Conservation (phyloP, 2,797 vertebrate species). For the Tinamus major region DNA sequence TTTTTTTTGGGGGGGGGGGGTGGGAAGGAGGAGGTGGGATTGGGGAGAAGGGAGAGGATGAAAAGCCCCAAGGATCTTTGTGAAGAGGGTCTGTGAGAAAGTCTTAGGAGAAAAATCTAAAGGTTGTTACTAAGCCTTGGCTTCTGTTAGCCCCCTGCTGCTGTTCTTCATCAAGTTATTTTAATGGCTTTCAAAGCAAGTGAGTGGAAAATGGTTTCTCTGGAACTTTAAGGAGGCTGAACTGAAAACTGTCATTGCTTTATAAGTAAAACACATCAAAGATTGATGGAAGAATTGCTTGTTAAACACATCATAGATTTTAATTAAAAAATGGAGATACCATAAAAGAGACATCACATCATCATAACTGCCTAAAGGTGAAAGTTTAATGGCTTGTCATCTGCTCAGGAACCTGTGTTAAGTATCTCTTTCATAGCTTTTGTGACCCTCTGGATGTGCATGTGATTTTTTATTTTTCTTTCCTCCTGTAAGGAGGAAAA, state of each 20-base stretch:
- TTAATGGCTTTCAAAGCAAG: slow-evolving; percentile 77
- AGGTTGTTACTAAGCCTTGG: slow-evolving; percentile 71
- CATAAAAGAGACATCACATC: slow-evolving; percentile 52
- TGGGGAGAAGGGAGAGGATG: slow-evolving; percentile 21
- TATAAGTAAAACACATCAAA: slow-evolving; percentile 65
- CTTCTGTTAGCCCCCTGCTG: slow-evolving; percentile 77
- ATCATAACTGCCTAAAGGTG: slow-evolving; percentile 45
- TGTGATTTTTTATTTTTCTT: neutral
- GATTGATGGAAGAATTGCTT: slow-evolving; percentile 61
- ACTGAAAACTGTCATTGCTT: slow-evolving; percentile 65
- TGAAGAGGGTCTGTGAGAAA: slow-evolving; percentile 74
- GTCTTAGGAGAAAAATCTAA: slow-evolving; percentile 69
- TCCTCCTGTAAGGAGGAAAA: neutral
- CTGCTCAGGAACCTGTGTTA: slow-evolving; percentile 28
- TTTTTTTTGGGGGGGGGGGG: neutral
- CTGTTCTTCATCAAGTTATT: slow-evolving; percentile 75
- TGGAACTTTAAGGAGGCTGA: slow-evolving; percentile 68
- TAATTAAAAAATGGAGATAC: slow-evolving; percentile 53
- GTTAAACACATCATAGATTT: slow-evolving; percentile 57
- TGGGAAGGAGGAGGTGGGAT: neutral
- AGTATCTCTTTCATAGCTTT: slow-evolving; percentile 36
- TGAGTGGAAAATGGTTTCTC: slow-evolving; percentile 77
- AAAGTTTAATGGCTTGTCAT: slow-evolving; percentile 56
- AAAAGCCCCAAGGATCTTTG: slow-evolving; percentile 70
- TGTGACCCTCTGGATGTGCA: slow-evolving; percentile 1